Conservation (phyloP, 2,797 vertebrate genomes). For the Takifugu rubripes region DNA sequence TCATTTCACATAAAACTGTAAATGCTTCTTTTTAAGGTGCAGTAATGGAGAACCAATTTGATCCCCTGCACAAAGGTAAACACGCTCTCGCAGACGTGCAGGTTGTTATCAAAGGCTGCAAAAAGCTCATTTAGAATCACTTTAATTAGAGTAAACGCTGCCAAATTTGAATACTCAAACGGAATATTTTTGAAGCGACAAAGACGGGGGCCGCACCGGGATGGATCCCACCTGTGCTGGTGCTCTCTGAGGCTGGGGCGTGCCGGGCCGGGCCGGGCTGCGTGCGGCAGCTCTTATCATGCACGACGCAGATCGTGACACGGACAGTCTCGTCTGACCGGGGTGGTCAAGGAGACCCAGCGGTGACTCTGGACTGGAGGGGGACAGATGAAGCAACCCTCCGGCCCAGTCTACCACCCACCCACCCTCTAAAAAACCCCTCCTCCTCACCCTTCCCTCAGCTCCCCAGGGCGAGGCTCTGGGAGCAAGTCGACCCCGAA, state of each 20-base stretch:
- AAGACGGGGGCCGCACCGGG: slow-evolving; percentile 49
- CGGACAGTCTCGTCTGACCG: slow-evolving; percentile 37
- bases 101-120: slow-evolving; percentile 59
- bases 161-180: slow-evolving; percentile 69
- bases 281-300: slow-evolving; percentile 11
- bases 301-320: slow-evolving; percentile 43
- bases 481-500: slow-evolving; percentile 52
- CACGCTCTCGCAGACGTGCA: slow-evolving; percentile 54
- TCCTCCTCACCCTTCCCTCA: slow-evolving; percentile 15
- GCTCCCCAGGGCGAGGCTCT: slow-evolving; percentile 44
- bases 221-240: slow-evolving; percentile 68
- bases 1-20: slow-evolving; percentile 72
- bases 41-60: slow-evolving; percentile 76
- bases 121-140: slow-evolving; percentile 70
- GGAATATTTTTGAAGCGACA: slow-evolving; percentile 55
- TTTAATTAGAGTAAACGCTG: slow-evolving; percentile 72
- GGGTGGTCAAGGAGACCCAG: slow-evolving; percentile 64
- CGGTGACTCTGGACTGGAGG: slow-evolving; percentile 55
- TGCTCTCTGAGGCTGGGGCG: slow-evolving; percentile 25
- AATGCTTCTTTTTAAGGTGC: slow-evolving; percentile 68
- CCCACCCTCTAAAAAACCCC: not conserved
- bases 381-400: slow-evolving; percentile 53
- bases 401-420: slow-evolving; percentile 48
- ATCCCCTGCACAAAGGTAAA: slow-evolving; percentile 70
- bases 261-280: slow-evolving; percentile 3